Conservation (phyloP, 2,113 vertebrate species). For the Heloderma charlesbogerti region DNA sequence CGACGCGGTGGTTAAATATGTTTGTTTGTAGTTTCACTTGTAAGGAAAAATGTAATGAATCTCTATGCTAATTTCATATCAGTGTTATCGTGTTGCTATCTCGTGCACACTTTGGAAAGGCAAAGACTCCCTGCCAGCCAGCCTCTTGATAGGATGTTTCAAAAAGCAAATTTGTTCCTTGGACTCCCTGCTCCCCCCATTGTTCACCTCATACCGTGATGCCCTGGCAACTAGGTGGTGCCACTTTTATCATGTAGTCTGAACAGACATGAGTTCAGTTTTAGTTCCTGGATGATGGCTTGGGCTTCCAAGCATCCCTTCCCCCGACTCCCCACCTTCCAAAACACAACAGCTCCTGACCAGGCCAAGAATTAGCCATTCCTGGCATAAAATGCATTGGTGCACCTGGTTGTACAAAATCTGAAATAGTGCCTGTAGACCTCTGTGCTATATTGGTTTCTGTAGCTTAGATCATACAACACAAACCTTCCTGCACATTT, state of each 20-base stretch:
- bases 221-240: not conserved
- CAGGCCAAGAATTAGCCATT: not conserved
- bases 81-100: too few relatives aligned
- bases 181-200: too few relatives aligned
- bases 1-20: not conserved
- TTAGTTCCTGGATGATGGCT: not conserved
- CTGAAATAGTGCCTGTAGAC: not conserved
- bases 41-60: not conserved
- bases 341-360: not conserved
- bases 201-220: not conserved
- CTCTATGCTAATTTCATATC: not conserved
- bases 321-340: too few relatives aligned
- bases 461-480: rapidly evolving
- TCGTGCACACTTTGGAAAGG: not conserved
- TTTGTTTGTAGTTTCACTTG: not conserved
- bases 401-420: not conserved
- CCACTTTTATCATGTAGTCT: not conserved
- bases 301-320: not conserved
- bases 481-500: not conserved
- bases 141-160: not conserved
- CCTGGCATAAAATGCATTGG: not conserved
- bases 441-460: not conserved
- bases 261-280: not conserved
- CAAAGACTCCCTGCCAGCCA: not conserved
- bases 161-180: not conserved